Percentiles rank a stretch among this genome's conserved stretches.
These are phyloP conservation scores for Leucopsar rothschildi DNA, from an alignment of 2,113 vertebrate species.

Conservation along the genomic window DNA sequence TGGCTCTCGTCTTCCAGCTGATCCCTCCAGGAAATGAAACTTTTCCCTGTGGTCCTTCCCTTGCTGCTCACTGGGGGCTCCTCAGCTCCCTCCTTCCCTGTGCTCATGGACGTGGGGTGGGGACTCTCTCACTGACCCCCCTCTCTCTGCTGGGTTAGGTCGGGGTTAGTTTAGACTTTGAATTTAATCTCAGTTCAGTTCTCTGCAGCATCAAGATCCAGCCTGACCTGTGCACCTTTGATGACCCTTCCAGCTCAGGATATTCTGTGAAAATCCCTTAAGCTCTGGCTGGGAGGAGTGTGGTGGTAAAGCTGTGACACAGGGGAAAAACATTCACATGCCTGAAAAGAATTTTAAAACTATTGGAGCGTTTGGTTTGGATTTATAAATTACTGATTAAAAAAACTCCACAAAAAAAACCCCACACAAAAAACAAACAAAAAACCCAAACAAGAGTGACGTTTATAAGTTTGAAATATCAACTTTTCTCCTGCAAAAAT, in stretches of 20 bases:
- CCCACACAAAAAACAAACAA: too few relatives aligned
- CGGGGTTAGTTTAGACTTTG: background rate
- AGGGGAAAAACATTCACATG: fast-evolving
- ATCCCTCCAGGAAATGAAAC: background rate
- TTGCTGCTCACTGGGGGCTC: background rate
- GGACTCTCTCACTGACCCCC: background rate
- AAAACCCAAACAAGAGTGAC: background rate
- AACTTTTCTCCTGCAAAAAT: background rate
- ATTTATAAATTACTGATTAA: background rate
- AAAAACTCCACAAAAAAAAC: too few relatives aligned
- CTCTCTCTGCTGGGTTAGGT: background rate
- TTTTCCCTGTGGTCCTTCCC: background rate
- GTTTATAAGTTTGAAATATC: background rate
- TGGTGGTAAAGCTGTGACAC: background rate
- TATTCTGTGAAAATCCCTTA: background rate
- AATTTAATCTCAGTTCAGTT: background rate
- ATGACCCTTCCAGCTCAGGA: background rate
- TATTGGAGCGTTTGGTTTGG: background rate
- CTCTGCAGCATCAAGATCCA: background rate
- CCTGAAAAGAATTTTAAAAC: background rate
- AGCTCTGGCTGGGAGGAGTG: background rate
- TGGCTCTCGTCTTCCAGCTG: background rate
- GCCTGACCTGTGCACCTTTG: background rate
- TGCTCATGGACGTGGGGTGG: fast-evolving
- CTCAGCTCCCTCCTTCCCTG: background rate